Conservation (phyloP, 2,113 vertebrate species). For the Salminus brasiliensis region DNA sequence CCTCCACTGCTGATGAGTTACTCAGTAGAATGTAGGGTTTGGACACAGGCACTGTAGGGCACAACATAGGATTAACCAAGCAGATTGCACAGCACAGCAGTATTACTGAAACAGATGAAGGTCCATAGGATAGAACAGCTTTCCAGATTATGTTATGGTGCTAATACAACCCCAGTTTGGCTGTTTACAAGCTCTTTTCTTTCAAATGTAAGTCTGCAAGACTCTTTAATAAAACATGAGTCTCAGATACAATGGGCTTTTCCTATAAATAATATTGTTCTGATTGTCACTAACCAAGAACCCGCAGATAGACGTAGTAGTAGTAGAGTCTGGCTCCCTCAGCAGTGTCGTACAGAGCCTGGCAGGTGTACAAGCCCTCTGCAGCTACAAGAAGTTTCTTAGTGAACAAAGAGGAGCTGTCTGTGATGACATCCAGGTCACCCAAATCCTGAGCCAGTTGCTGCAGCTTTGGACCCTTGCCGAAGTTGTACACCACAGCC, state of each 20-base stretch:
- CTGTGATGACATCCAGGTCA: conserved; percentile 71
- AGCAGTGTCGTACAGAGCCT: conserved; percentile 76
- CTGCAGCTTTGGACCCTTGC: conserved; percentile 71
- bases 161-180: too few relatives aligned
- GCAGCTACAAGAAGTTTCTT: conserved; percentile 76
- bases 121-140: background rate
- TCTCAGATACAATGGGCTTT: too few relatives aligned
- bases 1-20: conserved; percentile 75
- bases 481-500: conserved; percentile 77
- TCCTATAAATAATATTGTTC: background rate
- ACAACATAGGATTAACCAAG: conserved; percentile 1
- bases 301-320: conserved; percentile 75
- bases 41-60: conserved; percentile 79
- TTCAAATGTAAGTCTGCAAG: too few relatives aligned
- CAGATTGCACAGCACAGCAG: background rate
- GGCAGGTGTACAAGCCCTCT: conserved; percentile 86
- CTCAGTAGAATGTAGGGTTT: conserved; percentile 81
- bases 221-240: too few relatives aligned
- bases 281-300: conserved; percentile 78
- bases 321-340: conserved; percentile 72
- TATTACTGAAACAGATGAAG: too few relatives aligned
- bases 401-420: conserved; percentile 79
- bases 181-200: too few relatives aligned
- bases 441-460: conserved; percentile 74
- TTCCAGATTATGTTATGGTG: too few relatives aligned